Conservation (phyloP, 2,113 vertebrate genomes). For the Pelecanoides urinatrix region DNA sequence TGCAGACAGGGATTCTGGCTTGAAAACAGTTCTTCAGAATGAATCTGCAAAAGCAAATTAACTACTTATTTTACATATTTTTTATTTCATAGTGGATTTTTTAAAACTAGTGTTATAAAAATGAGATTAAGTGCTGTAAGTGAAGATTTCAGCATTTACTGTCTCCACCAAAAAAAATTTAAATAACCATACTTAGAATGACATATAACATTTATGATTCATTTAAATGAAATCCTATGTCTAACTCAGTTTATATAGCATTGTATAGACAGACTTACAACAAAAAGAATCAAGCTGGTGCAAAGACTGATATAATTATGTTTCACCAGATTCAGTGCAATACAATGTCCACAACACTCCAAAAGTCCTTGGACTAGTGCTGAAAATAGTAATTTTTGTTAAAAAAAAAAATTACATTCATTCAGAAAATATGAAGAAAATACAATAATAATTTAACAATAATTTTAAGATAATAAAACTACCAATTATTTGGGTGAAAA, state of each 20-base stretch:
- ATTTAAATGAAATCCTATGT: not conserved
- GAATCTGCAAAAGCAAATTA: conserved; percentile 27
- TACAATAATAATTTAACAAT: not conserved
- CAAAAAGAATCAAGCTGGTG: not conserved
- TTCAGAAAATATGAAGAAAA: not conserved
- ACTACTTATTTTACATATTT: conserved; percentile 19
- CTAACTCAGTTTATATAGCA: not conserved
- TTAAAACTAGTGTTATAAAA: not conserved
- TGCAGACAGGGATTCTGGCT: conserved; percentile 14
- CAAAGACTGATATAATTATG: not conserved
- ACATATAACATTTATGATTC: not conserved
- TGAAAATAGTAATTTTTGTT: not conserved
- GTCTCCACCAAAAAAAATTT: not conserved
- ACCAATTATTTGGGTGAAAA: not conserved
- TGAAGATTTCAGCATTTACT: not conserved
- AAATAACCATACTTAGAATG: not conserved
- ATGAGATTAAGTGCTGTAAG: not conserved
- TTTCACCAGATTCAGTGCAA: not conserved
- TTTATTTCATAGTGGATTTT: not conserved
- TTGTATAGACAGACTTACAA: not conserved
- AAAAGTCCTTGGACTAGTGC: not conserved
- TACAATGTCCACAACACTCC: not conserved
- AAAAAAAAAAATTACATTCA: not conserved
- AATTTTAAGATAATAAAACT: not conserved
- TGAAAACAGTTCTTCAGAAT: conserved; percentile 43